Conservation (phyloP, 2,888 invertebrate genomes). For the Andrena dorsata region DNA sequence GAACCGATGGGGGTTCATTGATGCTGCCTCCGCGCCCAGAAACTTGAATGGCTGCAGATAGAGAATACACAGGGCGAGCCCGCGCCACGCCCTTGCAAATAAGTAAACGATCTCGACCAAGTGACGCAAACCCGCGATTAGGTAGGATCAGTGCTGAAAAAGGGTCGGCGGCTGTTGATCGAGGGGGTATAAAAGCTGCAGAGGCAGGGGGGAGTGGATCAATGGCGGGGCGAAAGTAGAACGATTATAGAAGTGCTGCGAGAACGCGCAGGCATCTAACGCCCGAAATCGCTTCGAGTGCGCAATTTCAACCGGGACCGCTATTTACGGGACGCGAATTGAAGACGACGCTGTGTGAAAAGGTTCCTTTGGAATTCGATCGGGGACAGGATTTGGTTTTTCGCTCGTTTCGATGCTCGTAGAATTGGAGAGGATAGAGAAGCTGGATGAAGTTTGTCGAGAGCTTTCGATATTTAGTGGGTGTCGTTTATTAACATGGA, state of each 20-base stretch:
- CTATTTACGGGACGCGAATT: constrained; percentile 29
- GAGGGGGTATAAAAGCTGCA: constrained; percentile 25
- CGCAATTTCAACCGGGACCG: constrained; percentile 25
- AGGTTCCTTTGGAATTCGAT: not conserved
- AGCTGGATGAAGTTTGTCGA: not conserved
- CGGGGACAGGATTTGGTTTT: not conserved
- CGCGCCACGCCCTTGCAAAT: constrained; percentile 75
- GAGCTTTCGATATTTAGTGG: not conserved
- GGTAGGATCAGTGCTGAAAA: constrained; percentile 53
- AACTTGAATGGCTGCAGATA: constrained; percentile 65
- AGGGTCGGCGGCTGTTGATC: constrained; percentile 47
- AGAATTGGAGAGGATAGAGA: not conserved
- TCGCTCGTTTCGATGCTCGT: not conserved
- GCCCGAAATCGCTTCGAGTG: constrained; percentile 13
- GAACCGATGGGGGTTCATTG: constrained; percentile 67
- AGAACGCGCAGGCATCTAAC: constrained; percentile 25
- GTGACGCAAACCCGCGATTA: constrained; percentile 70
- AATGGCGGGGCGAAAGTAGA: constrained; percentile 49
- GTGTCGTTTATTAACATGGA: not conserved
- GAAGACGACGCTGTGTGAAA: not conserved
- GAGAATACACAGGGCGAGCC: constrained; percentile 31
- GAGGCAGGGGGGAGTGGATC: constrained; percentile 40
- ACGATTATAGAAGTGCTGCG: constrained; percentile 44
- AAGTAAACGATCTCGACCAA: constrained; percentile 61
- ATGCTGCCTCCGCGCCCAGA: constrained; percentile 69